Evolutionary conservation across 92 coral and sea anemone species (phyloP).

Genomic region (Ricordea florida): DNA sequence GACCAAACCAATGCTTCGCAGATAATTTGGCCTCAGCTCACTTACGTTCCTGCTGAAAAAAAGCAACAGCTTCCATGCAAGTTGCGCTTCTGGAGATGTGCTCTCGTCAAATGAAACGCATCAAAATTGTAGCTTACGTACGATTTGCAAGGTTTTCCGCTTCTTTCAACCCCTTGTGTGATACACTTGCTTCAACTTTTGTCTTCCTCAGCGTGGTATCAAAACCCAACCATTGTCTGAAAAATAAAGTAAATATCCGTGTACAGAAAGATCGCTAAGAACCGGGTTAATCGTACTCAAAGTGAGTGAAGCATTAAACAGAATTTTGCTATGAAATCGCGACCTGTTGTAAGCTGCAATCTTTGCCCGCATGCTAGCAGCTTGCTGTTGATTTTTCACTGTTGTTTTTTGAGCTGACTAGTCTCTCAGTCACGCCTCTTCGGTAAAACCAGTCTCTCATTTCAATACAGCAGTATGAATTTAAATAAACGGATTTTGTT

Average conservation of each 20-base stretch:
- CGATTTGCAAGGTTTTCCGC: background rate
- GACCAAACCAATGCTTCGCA: background rate
- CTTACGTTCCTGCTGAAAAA: background rate
- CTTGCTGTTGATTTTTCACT: background rate
- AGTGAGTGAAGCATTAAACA: no score
- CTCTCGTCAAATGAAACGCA: background rate
- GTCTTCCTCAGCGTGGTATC: conserved; percentile 67
- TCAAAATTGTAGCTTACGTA: no score
- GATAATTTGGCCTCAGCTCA: background rate
- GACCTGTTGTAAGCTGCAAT: no score
- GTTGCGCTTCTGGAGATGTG: background rate
- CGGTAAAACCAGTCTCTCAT: conserved; percentile 49
- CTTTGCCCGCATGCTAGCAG: no score
- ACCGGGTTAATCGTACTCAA: no score
- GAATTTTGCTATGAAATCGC: no score
- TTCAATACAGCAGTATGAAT: conserved; percentile 37
- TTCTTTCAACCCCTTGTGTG: background rate
- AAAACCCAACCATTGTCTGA: conserved; percentile 38
- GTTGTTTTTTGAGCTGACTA: no score
- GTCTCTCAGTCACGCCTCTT: conserved; percentile 61
- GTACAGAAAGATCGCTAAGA: conserved; percentile 32
- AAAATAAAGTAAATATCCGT: conserved; percentile 39
- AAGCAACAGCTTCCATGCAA: background rate
- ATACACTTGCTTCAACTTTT: conserved; percentile 48
- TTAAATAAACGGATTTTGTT: conserved; percentile 53